These are phyloP conservation scores for Adineta ricciae DNA, from an alignment of 2,888 invertebrate genomes.

Conservation along the genomic window DNA sequence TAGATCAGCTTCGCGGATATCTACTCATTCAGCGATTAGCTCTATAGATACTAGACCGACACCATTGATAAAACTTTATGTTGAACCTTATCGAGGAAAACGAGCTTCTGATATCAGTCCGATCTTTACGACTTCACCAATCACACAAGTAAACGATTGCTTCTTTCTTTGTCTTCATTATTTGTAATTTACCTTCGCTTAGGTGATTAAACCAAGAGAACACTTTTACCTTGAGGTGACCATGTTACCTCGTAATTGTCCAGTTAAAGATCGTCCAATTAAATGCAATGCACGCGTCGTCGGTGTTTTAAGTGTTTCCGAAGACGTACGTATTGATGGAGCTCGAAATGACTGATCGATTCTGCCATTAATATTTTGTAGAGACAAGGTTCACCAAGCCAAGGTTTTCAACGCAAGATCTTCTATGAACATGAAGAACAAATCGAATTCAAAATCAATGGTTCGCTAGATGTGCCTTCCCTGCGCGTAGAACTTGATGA, in stretches of 20 bases:
- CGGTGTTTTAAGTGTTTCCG: neutral
- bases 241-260: neutral
- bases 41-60: neutral
- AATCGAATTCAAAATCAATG: neutral
- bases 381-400: neutral
- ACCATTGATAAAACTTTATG: conserved; percentile 3
- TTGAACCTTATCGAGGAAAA: neutral
- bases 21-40: neutral
- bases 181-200: neutral
- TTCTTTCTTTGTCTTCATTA: neutral
- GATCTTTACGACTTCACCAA: neutral
- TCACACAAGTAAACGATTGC: neutral
- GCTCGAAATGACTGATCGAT: too few relatives aligned
- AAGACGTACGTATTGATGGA: neutral
- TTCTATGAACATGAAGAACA: conserved; percentile 9
- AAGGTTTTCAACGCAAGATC: neutral
- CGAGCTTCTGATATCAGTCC: neutral
- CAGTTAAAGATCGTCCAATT: neutral
- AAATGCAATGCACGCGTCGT: neutral
- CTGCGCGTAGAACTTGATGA: neutral
- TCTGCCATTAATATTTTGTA: neutral
- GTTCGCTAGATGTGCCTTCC: neutral
- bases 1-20: neutral
- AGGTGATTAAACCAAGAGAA: neutral
- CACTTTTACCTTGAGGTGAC: neutral